Evolutionary conservation across 2,888 invertebrate species (phyloP).

Genomic region (Mesorhabditis sp.): DNA sequence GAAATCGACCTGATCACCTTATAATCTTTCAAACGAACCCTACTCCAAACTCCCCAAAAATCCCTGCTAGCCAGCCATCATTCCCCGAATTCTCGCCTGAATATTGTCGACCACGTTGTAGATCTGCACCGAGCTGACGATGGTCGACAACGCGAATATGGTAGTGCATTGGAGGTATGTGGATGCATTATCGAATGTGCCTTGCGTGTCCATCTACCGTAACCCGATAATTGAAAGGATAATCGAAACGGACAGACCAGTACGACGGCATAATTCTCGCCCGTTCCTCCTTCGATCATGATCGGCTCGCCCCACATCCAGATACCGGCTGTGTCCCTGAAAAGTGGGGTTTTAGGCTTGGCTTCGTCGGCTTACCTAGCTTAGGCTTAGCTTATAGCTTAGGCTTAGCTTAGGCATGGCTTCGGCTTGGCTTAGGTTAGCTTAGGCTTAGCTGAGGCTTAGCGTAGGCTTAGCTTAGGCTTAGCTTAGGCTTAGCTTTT

Average conservation of each 20-base stretch:
- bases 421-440: no score
- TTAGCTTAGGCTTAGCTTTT: no score
- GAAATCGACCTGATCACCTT: no score
- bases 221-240: conserved; percentile 57
- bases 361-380: no score
- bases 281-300: conserved; percentile 51
- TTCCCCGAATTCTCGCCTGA: conserved; percentile 62
- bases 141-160: conserved; percentile 93
- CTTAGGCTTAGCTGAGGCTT: no score
- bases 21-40: neutral
- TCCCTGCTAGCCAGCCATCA: neutral
- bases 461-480: no score
- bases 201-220: conserved; percentile 87
- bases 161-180: conserved; percentile 85
- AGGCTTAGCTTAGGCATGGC: no score
- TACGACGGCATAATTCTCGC: conserved; percentile 48
- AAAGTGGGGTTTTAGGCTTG: neutral
- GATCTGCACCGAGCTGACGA: conserved; percentile 91
- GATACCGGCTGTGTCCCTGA: conserved; percentile 41
- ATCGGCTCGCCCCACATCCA: conserved; percentile 60
- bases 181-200: conserved; percentile 94
- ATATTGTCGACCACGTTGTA: conserved; percentile 94
- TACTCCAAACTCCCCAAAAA: neutral
- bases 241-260: conserved; percentile 26
- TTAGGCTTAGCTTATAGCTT: neutral